Conservation (phyloP, 2,888 invertebrate species). For the Atethmia centrago region DNA sequence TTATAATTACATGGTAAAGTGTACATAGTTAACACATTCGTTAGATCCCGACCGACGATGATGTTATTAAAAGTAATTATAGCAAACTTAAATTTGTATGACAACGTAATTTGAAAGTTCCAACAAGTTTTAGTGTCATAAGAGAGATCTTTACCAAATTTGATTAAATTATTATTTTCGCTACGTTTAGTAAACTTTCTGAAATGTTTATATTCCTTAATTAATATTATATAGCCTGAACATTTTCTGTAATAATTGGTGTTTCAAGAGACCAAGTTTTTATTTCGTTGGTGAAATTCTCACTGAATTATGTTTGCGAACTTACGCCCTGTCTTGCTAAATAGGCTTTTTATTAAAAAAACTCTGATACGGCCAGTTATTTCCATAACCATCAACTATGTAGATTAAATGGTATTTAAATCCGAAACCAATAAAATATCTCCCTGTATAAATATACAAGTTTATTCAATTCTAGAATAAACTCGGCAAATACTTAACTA, state of each 20-base stretch:
- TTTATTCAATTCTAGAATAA: constrained; percentile 15
- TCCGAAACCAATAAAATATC: constrained; percentile 16
- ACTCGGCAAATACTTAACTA: neutral
- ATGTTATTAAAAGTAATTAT: constrained; percentile 12
- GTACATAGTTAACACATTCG: constrained; percentile 31
- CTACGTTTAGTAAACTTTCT: neutral
- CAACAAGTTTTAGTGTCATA: neutral
- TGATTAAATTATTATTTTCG: neutral
- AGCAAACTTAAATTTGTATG: neutral
- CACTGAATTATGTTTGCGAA: neutral
- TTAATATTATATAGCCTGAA: neutral
- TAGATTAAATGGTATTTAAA: neutral
- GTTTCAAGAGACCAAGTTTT: neutral
- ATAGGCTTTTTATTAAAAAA: neutral
- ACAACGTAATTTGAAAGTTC: constrained; percentile 10
- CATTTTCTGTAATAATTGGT: neutral
- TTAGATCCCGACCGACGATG: neutral
- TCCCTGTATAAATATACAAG: too few species aligned
- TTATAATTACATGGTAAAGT: constrained; percentile 26
- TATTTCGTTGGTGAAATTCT: neutral
- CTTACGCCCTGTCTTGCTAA: neutral
- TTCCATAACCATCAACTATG: neutral
- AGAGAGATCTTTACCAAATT: neutral
- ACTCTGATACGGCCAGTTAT: neutral
- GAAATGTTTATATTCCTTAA: too few species aligned